Evolutionary conservation across 2,797 vertebrate genomes (phyloP), one percentile per base, ranked within the genome.

Genomic region (Catamblyrhynchus diadema): DNA sequence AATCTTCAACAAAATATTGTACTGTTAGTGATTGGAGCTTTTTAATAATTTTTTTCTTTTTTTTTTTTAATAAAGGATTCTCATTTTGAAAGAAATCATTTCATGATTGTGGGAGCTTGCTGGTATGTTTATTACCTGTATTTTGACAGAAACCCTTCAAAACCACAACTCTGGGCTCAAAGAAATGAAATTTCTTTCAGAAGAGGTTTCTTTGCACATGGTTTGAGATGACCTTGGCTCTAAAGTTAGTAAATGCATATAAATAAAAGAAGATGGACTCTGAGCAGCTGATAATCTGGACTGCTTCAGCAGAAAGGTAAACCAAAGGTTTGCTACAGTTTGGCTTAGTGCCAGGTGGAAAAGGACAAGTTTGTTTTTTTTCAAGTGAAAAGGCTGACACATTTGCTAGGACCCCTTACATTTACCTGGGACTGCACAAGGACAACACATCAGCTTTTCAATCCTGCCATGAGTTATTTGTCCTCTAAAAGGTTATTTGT

Each of bases 1-100:
- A 60, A 37, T 93, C 88, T 80, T 88, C 77, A 92, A 86, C 47
- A 41, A 51, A 32, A 71, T 50, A 90, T 30, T 74, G 16, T 8
- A 21, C 8, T 39, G 18, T 18, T 71, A 53, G 7, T 5, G 5
- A 80, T 32, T 61, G 12, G 6, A 21, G 32, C 0, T 48, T 41
- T 24, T 32, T 37, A 37, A 37, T 37, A 37, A 37, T 6, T 28
- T 9, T 3, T 57, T 33, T 2, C 8, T 7, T 10, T 6, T 9
- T 37, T 27, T 28, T 48, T 35, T 20, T 2, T 2, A 3, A 28
- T 47, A 37, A 53, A 25, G 13, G 6, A 39, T 17, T 69, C 30
- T 79, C n/a, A 45, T 54, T 90, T 73, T 48, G 27, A 70, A 24
- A 81, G 4, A 77, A 82, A 62, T 42, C 4, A 20, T 33, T 22